phyloP scores from a whole-genome alignment of 1,140 invertebrate genomes.

The Harlomillsia oculata region DNA sequence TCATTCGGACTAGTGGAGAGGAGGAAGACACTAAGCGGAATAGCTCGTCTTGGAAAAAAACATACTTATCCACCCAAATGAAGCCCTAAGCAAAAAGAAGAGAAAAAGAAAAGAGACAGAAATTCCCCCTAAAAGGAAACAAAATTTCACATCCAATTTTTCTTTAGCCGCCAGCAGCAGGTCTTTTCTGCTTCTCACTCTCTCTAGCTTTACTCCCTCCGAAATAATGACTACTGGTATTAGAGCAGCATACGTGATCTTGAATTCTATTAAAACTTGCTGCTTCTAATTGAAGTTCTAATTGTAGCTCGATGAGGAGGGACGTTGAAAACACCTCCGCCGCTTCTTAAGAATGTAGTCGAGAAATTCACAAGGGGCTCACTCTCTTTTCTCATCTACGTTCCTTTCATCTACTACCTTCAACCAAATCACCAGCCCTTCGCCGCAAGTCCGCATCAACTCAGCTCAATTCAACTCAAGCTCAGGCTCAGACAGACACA shows the following conservation, averaged over 20 bases:
- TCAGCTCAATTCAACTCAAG: background rate
- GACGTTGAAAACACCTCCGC: background rate
- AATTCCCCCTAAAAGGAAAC: background rate
- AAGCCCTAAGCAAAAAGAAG: background rate
- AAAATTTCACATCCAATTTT: conserved; percentile 30
- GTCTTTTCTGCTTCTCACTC: conserved; percentile 1
- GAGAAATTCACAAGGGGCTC: background rate
- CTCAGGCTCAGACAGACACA: too few species aligned
- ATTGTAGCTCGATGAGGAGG: conserved; percentile 22
- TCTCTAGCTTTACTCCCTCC: background rate
- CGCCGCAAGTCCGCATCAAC: background rate
- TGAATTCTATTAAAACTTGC: conserved; percentile 30
- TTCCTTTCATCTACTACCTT: conserved; percentile 1
- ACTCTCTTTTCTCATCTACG: background rate
- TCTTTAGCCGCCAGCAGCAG: background rate
- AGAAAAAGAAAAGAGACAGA: background rate
- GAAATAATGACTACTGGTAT: background rate
- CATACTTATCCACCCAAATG: background rate
- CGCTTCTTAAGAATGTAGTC: background rate
- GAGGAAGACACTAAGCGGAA: too few species aligned
- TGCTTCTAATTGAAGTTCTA: conserved; percentile 28
- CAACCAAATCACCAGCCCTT: background rate
- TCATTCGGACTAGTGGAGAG: conserved; percentile 17
- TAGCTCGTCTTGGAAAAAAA: too few species aligned
- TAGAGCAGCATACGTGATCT: conserved; percentile 28